Percentiles rank a stretch among this genome's conserved stretches.
phyloP scores from a whole-genome alignment of 2,797 vertebrate genomes.

The Rhodeus uyekii region DNA sequence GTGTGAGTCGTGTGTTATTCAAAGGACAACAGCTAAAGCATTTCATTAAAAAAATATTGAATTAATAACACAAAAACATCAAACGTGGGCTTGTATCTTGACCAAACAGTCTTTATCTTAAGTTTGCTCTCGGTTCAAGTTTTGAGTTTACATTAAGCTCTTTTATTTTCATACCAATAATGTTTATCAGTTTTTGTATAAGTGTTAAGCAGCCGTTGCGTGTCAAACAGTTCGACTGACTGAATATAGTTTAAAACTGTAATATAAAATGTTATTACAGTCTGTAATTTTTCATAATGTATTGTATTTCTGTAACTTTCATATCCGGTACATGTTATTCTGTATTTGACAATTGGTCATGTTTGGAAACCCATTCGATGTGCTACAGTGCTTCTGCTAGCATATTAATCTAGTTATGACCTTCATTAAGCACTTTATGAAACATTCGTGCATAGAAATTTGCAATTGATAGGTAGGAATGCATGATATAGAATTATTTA shows the following conservation, averaged over 20 bases:
- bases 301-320: neutral
- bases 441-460: neutral
- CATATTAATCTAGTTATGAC: neutral
- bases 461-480: neutral
- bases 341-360: neutral
- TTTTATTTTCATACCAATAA: neutral
- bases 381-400: neutral
- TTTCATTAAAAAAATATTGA: neutral
- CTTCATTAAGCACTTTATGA: neutral
- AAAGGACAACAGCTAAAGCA: too few species aligned
- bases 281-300: neutral
- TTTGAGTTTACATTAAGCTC: conserved; percentile 27
- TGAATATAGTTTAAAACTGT: neutral
- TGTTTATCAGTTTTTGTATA: neutral
- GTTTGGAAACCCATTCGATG: neutral
- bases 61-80: neutral
- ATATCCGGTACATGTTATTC: neutral
- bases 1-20: neutral
- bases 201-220: neutral
- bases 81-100: neutral
- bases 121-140: neutral
- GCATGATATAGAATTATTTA: neutral
- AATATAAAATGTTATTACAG: neutral
- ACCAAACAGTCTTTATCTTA: neutral
- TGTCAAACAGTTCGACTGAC: neutral